Evolutionary conservation across 2,797 vertebrate species (phyloP), one percentile per base, ranked within the genome.

Genomic region (Pangasius krempfi): DNA sequence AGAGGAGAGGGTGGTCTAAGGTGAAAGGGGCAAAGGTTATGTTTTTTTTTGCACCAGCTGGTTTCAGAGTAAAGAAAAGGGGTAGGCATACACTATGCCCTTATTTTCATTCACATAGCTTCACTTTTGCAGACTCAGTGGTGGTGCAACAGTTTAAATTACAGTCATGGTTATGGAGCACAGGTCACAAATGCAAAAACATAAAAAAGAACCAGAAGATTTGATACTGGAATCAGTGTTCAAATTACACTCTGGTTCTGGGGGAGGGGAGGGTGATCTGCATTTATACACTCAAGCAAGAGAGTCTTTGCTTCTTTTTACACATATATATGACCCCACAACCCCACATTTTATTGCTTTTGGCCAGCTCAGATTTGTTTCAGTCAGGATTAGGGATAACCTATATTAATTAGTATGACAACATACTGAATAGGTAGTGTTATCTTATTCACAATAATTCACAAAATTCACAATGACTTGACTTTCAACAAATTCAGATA

Each of bases 11-110:
- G 50, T 83, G 80, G 54, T 37, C 16, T 60, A 18, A 62, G 68
- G 52, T 54, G 27, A 87, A 88, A 60, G 40, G 60, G 47, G 60
- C 75, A 54, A 62, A 70, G 80, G 66, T 33, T 81, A 73, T 68
- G 54, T 72, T 87, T 79, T 87, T 86, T 66, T 82, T 68, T 58
- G 8, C 62, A 72, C 33, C 14, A 30, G 50, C 25, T 79, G 60
- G 25, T 70, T 82, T 82, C 27, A 54, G 7, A 62, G 52, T 40
- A 68, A 40, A 68, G 33, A 81, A 27, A 70, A 40, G 25, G 22
- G 50, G 64, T 20, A 25, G 33, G 6, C 40, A 20, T 70, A 18
- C 54, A 60, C 79, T 83, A 22, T 75, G 68, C 27, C 68, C 80
- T 83, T 62, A 75, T 75, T 88, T 84, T 62, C 18, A 33, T 54